Conservation (phyloP, 2,888 invertebrate genomes). For the Punctoribates punctum region DNA sequence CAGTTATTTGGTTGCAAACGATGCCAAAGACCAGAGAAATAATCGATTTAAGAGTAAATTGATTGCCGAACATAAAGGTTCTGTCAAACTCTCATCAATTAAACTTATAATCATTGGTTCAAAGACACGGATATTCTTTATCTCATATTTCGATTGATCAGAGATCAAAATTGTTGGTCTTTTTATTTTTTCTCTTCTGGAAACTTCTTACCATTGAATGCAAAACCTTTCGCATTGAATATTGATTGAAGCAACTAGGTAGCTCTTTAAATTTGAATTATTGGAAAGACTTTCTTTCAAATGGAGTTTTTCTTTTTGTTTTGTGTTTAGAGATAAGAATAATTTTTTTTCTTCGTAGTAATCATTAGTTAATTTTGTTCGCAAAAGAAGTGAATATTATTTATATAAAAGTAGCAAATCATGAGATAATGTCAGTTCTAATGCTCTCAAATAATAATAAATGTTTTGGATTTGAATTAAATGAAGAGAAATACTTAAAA, state of each 20-base stretch:
- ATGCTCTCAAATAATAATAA: background rate
- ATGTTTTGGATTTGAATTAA: background rate
- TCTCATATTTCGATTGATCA: no score
- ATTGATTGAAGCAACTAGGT: no score
- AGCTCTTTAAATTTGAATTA: no score
- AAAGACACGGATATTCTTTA: background rate
- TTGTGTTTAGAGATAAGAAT: no score
- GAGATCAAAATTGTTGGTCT: no score
- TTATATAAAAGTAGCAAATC: conserved; percentile 1
- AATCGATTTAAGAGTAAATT: background rate
- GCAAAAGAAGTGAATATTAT: background rate
- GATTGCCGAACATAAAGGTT: background rate
- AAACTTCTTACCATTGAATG: no score
- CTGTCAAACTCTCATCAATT: background rate
- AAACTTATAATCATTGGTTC: background rate
- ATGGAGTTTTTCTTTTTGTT: no score
- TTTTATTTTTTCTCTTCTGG: no score
- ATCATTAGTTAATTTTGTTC: no score
- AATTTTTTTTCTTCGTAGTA: no score
- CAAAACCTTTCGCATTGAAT: no score
- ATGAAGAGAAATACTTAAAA: background rate
- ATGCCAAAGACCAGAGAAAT: background rate
- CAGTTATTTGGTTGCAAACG: background rate
- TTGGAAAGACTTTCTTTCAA: no score
- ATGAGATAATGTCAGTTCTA: background rate